Conservation (phyloP, 2,888 invertebrate species). For the Orthosia cruda region DNA sequence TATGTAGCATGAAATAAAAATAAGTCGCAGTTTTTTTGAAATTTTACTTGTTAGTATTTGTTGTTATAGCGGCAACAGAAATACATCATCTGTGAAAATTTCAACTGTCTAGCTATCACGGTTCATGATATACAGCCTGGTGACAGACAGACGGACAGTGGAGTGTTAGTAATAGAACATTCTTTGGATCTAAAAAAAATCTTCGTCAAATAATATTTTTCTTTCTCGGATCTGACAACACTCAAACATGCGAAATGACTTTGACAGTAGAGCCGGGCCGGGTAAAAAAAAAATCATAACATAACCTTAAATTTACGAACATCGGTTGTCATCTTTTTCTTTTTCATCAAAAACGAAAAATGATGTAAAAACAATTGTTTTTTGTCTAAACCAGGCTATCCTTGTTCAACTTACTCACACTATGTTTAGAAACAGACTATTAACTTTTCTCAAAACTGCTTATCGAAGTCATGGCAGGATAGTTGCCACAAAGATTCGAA, state of each 20-base stretch:
- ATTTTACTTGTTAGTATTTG: no score
- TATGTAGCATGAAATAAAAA: no score
- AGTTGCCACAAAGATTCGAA: slow-evolving; percentile 73
- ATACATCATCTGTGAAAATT: no score
- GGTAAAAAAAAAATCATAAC: slow-evolving; percentile 37
- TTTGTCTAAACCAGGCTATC: slow-evolving; percentile 15
- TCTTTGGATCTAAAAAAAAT: no score
- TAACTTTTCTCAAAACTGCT: slow-evolving; percentile 74
- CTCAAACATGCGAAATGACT: neutral
- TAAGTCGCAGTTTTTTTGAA: no score
- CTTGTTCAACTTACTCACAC: slow-evolving; percentile 52
- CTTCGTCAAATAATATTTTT: no score
- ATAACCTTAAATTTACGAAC: slow-evolving; percentile 49
- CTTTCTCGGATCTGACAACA: slow-evolving; percentile 6
- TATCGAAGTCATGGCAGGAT: slow-evolving; percentile 72
- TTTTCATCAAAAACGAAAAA: slow-evolving; percentile 38
- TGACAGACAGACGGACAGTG: no score
- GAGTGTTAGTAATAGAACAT: no score
- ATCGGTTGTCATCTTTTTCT: slow-evolving; percentile 30
- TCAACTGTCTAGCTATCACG: no score
- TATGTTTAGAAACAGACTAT: slow-evolving; percentile 82
- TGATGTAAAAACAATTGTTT: slow-evolving; percentile 39
- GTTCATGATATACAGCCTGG: no score
- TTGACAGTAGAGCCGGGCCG: neutral
- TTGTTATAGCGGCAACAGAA: no score